Evolutionary conservation across 2,888 invertebrate species (phyloP).

Genomic region (Andrena marginata): DNA sequence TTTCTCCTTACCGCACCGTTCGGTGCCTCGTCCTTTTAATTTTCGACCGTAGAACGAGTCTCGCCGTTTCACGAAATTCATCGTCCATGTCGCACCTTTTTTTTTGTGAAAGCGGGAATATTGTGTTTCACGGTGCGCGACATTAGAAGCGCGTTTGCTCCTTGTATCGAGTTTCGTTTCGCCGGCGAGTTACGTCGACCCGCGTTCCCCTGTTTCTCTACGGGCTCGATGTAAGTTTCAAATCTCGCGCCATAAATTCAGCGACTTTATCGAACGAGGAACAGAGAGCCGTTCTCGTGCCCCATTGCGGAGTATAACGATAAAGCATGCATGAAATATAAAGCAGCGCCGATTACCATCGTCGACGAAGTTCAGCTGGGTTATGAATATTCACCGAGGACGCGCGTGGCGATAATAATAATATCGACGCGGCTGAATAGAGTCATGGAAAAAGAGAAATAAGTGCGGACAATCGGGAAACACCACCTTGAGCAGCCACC

Average conservation of each 20-base stretch:
- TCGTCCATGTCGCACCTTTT: background rate
- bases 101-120: slow-evolving; percentile 34
- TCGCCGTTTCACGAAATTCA: slow-evolving; percentile 23
- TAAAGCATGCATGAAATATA: slow-evolving; percentile 58
- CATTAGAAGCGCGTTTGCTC: background rate
- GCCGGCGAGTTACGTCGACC: background rate
- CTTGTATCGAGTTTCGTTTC: slow-evolving; percentile 29
- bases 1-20: slow-evolving; percentile 8
- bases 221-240: no score
- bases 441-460: slow-evolving; percentile 32
- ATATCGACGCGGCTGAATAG: slow-evolving; percentile 39
- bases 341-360: slow-evolving; percentile 53
- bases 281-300: slow-evolving; percentile 22
- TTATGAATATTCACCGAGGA: slow-evolving; percentile 72
- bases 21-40: background rate
- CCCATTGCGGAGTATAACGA: slow-evolving; percentile 27
- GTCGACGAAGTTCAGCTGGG: slow-evolving; percentile 37
- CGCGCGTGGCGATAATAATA: slow-evolving; percentile 55
- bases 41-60: slow-evolving; percentile 2
- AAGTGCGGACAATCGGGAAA: slow-evolving; percentile 26
- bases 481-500: slow-evolving; percentile 59
- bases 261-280: background rate
- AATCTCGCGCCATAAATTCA: background rate
- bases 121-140: slow-evolving; percentile 29
- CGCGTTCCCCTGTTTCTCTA: background rate